phyloP scores from a whole-genome alignment of 2,888 invertebrate genomes.

The Parthenolecanium corni region DNA sequence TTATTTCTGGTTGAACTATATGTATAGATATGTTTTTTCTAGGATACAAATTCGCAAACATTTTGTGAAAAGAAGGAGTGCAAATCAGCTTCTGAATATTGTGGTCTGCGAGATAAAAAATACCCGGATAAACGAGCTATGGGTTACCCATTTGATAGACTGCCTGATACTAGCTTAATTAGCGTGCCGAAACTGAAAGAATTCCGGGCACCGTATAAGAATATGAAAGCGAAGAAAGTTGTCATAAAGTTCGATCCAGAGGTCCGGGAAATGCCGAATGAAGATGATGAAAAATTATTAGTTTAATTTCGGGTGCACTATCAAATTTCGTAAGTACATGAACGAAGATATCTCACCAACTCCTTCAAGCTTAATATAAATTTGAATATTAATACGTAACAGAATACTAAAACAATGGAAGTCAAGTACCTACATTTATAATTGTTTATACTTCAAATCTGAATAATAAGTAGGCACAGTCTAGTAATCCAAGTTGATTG shows the following conservation, averaged over 20 bases:
- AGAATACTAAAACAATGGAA: too few species aligned
- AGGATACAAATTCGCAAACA: neutral
- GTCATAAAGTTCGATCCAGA: constrained; percentile 48
- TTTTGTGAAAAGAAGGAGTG: constrained; percentile 39
- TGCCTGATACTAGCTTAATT: constrained; percentile 45
- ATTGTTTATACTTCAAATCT: too few species aligned
- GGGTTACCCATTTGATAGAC: constrained; percentile 73
- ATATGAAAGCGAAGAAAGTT: constrained; percentile 57
- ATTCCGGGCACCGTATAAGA: constrained; percentile 61
- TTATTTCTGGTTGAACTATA: neutral
- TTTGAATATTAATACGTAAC: too few species aligned
- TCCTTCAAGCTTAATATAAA: too few species aligned
- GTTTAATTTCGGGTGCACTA: too few species aligned
- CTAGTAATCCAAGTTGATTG: too few species aligned
- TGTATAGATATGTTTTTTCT: neutral
- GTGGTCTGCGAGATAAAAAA: constrained; percentile 60
- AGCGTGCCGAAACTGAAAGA: constrained; percentile 48
- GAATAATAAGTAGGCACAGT: too few species aligned
- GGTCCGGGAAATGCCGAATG: constrained; percentile 28
- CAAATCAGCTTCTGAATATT: constrained; percentile 63
- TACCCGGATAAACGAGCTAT: constrained; percentile 71
- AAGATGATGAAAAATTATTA: too few species aligned
- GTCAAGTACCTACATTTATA: too few species aligned
- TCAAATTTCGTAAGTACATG: too few species aligned
- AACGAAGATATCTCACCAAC: too few species aligned